These are phyloP conservation scores for Gryon sp. DNA, from an alignment of 1,140 invertebrate species.

Conservation along the genomic window DNA sequence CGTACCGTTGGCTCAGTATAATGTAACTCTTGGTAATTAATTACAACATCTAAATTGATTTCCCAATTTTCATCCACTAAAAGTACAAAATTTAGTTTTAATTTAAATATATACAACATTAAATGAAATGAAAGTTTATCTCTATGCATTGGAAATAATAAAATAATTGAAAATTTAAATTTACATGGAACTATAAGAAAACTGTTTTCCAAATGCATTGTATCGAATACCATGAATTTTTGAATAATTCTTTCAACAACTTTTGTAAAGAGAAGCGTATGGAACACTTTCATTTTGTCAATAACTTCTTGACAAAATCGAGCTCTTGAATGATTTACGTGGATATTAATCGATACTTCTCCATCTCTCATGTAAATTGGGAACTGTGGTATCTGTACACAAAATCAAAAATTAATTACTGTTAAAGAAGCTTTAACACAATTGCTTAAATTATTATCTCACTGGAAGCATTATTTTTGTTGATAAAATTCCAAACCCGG, in stretches of 20 bases:
- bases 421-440: neutral
- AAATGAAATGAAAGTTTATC: neutral
- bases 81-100: constrained; percentile 4
- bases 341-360: constrained; percentile 85
- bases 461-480: constrained; percentile 80
- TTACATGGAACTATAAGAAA: constrained; percentile 88
- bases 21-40: constrained; percentile 70
- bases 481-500: constrained; percentile 83
- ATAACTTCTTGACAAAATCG: constrained; percentile 80
- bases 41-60: constrained; percentile 85
- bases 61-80: constrained; percentile 66
- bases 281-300: constrained; percentile 80
- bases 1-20: constrained; percentile 64
- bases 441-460: neutral
- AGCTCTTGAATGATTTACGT: constrained; percentile 78
- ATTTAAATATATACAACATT: neutral
- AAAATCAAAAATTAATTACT: constrained; percentile 5
- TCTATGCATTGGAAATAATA: neutral
- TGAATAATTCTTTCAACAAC: constrained; percentile 89
- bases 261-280: constrained; percentile 83
- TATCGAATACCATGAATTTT: constrained; percentile 87
- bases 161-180: neutral
- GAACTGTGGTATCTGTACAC: constrained; percentile 88
- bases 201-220: constrained; percentile 82
- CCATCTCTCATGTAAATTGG: constrained; percentile 92